Conservation (phyloP, 2,797 vertebrate species). For the Argentina silus region DNA sequence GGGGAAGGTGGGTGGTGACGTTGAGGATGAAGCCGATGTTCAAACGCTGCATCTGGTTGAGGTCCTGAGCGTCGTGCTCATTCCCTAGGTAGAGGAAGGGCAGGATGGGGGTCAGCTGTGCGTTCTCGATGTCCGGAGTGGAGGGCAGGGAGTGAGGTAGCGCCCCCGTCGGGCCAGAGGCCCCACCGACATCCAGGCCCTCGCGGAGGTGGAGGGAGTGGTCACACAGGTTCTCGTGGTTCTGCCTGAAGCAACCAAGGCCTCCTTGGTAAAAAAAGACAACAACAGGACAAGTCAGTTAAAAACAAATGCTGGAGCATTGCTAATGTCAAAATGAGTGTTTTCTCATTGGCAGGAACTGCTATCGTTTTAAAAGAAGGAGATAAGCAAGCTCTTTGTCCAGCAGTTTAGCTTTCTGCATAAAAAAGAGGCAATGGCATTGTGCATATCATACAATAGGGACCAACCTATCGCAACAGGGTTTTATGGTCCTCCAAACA, state of each 20-base stretch:
- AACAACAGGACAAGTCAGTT: constrained; percentile 4
- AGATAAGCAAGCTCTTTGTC: too few species aligned
- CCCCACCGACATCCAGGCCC: constrained; percentile 77
- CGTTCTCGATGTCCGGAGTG: constrained; percentile 96
- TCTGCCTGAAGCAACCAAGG: constrained; percentile 92
- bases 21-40: constrained; percentile 95
- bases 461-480: constrained; percentile 2
- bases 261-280: constrained; percentile 81
- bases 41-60: constrained; percentile 87
- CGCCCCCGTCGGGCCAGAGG: constrained; percentile 75
- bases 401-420: not conserved
- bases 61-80: constrained; percentile 93
- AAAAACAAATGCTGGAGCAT: not conserved
- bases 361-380: too few species aligned
- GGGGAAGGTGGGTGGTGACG: constrained; percentile 96
- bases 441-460: constrained; percentile 45
- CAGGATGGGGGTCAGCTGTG: constrained; percentile 93
- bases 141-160: constrained; percentile 93
- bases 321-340: too few species aligned
- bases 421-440: constrained; percentile 22
- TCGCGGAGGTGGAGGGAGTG: constrained; percentile 95
- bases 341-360: too few species aligned
- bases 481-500: constrained; percentile 19
- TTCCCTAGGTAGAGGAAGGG: constrained; percentile 97
- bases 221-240: constrained; percentile 95